Base-by-base conservation (phyloP, 2,797 vertebrate genomes). In the Parauchenoglanis punctatus region DNA sequence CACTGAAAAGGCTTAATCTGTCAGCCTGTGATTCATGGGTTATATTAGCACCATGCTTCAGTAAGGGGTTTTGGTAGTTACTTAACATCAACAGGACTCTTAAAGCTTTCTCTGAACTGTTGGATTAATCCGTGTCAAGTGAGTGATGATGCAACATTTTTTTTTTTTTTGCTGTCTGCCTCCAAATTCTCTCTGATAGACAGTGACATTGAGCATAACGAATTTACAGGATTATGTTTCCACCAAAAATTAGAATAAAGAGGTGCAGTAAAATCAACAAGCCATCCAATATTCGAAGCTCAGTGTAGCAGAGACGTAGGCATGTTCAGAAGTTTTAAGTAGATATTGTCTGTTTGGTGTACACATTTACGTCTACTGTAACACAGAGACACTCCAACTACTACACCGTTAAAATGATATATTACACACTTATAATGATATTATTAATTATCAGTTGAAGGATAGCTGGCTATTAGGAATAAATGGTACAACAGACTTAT, bases 11-110 rank as follows among this genome's bases (percentile, higher is more conserved):
- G 89, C 68, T 86, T 89, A 82, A 86, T 49, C 46, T 84, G 84
- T 67, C 89, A 86, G 83, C 63, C 86, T n/a, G 49, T 88, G 84
- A 89, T 84, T 90, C 77, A 84, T 83, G 84, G 77, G 83, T 73
- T 80, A n/a, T 70, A 73, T 58, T 77, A 54, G 61, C 63, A 67
- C 58, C 23, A 40, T 56, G 65, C 75, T 85, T 87, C 77, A 90
- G 77, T 87, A 83, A 81, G 85, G 86, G 87, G 73, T 88, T 40
- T 89, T 81, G 23, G 68, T 35, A 44, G 56, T 81, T 90, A 67
- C 18, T 65, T 65, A 81, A 81, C 82, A 81, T 88, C 85, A 68
- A 11, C 54, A 83, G 63, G 56, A 83, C 81, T 65, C 65, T 86
- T 72, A 86, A 89, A 89, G 87, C 85, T 67, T 75, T 73, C 58